phyloP scores from a whole-genome alignment of 2,888 invertebrate species.

The Cinara cedri region DNA sequence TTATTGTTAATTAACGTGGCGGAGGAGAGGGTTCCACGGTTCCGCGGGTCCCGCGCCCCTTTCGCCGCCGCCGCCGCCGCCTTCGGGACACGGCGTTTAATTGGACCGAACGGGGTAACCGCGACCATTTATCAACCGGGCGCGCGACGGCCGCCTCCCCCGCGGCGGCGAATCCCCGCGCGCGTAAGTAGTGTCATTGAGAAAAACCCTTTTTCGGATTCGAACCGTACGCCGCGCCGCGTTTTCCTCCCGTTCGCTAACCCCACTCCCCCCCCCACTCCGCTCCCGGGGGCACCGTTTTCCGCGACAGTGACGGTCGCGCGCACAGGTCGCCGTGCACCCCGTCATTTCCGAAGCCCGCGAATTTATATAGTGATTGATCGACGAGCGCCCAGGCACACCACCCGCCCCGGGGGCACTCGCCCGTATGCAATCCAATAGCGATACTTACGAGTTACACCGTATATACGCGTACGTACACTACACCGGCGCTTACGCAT shows the following conservation, averaged over 20 bases:
- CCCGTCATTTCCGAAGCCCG: conserved; percentile 32
- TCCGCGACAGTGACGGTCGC: too few species aligned
- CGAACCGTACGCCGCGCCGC: not conserved
- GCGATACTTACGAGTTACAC: not conserved
- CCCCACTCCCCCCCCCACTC: not conserved
- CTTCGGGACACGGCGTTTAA: conserved; percentile 6
- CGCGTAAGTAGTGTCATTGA: conserved; percentile 26
- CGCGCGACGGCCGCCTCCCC: conserved; percentile 19
- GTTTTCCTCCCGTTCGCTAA: not conserved
- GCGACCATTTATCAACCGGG: conserved; percentile 47
- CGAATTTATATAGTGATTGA: conserved; percentile 30
- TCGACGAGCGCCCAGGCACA: conserved; percentile 44
- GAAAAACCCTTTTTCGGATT: conserved; percentile 47
- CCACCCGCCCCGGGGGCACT: too few species aligned
- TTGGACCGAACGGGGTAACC: conserved; percentile 36
- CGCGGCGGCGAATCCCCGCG: not conserved
- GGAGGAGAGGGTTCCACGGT: not conserved
- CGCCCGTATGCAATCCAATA: too few species aligned
- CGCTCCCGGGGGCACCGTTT: not conserved
- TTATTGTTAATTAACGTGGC: conserved; percentile 45
- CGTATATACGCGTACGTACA: too few species aligned
- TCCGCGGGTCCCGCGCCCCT: not conserved
- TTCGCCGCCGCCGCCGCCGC: too few species aligned
- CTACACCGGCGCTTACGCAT: too few species aligned
- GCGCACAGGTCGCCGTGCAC: not conserved